Conservation (phyloP, 2,888 invertebrate genomes). For the Pachliopta kotzebuea region DNA sequence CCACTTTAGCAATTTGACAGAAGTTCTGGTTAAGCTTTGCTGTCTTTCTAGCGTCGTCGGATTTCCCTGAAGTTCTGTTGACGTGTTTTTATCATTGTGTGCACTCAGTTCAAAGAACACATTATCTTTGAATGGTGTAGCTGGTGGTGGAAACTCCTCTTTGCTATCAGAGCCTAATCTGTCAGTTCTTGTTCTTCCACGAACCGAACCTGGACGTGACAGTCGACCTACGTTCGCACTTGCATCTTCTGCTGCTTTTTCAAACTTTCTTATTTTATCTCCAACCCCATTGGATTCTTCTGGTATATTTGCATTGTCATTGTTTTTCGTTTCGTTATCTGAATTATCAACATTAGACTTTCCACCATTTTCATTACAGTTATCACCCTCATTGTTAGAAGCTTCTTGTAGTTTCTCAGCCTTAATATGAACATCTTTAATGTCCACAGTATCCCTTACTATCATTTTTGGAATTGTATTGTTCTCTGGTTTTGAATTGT, state of each 20-base stretch:
- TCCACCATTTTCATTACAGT: conserved; percentile 29
- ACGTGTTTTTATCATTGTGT: conserved; percentile 36
- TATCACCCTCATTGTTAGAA: conserved; percentile 32
- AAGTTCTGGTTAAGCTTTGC: conserved; percentile 44
- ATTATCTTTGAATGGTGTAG: conserved; percentile 60
- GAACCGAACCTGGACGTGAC: conserved; percentile 64
- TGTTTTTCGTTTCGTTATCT: conserved; percentile 28
- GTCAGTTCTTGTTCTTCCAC: conserved; percentile 49
- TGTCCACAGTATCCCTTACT: conserved; percentile 44
- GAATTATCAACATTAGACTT: conserved; percentile 24
- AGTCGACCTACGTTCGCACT: conserved; percentile 47
- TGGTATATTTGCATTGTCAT: conserved; percentile 31
- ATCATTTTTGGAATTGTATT: conserved; percentile 32
- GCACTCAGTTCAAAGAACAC: conserved; percentile 51
- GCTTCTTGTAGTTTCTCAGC: conserved; percentile 43
- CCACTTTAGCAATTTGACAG: conserved; percentile 50
- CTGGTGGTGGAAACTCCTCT: conserved; percentile 58
- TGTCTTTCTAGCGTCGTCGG: conserved; percentile 44
- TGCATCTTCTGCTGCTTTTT: conserved; percentile 70
- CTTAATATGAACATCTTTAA: conserved; percentile 44
- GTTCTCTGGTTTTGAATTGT: conserved; percentile 37
- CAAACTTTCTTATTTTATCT: conserved; percentile 73
- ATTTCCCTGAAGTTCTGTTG: conserved; percentile 30
- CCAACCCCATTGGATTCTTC: conserved; percentile 73
- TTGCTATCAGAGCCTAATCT: conserved; percentile 50